Conservation (phyloP, 2,888 invertebrate genomes). For the Cephalotes varians region DNA sequence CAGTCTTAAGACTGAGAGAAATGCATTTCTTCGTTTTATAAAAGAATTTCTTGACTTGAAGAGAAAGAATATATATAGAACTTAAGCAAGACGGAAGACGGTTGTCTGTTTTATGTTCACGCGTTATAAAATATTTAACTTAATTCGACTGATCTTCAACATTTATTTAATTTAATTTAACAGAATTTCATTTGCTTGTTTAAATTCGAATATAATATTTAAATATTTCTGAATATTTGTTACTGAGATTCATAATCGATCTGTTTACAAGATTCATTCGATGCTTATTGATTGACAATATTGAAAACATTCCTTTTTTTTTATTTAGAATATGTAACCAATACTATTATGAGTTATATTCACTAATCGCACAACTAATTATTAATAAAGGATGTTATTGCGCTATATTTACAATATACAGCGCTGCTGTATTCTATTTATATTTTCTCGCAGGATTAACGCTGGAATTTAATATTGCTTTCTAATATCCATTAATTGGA, state of each 20-base stretch:
- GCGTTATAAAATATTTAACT: background rate
- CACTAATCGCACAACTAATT: constrained; percentile 10
- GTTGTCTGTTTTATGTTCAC: background rate
- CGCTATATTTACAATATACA: background rate
- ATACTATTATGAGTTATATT: constrained; percentile 10
- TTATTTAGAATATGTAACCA: constrained; percentile 14
- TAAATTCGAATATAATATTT: background rate
- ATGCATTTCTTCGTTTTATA: constrained; percentile 68
- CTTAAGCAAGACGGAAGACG: constrained; percentile 20
- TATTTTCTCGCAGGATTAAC: background rate
- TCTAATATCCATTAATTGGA: background rate
- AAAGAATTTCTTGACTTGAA: constrained; percentile 66
- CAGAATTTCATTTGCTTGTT: background rate
- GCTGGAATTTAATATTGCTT: background rate
- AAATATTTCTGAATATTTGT: constrained; percentile 18
- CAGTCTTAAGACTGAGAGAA: constrained; percentile 73
- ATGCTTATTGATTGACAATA: background rate
- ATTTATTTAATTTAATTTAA: constrained; percentile 9
- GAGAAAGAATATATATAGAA: constrained; percentile 65
- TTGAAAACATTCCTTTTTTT: constrained; percentile 31
- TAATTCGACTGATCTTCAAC: background rate
- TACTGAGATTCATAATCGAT: constrained; percentile 16
- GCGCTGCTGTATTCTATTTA: background rate
- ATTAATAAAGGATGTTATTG: background rate
- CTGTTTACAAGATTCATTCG: background rate